Evolutionary conservation across 2,888 invertebrate species (phyloP).

Genomic region (Bimastos eiseni): DNA sequence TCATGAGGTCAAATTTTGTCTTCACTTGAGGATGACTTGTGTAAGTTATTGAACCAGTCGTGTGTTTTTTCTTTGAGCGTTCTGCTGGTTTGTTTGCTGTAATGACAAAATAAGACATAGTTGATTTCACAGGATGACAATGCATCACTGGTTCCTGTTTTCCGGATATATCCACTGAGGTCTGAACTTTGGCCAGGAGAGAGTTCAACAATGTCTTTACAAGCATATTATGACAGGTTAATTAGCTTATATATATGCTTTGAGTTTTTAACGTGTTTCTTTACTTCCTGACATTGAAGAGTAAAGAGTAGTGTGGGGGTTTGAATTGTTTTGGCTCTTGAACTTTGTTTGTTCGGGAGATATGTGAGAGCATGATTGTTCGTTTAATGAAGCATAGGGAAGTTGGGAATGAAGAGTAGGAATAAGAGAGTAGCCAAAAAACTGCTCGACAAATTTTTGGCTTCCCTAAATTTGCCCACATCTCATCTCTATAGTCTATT

Average conservation of each 20-base stretch:
- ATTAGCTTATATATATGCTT: not conserved
- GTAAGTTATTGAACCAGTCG: no score
- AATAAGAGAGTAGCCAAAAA: not conserved
- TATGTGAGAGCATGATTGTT: not conserved
- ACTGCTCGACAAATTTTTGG: no score
- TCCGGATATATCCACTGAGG: not conserved
- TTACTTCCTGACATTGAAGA: not conserved
- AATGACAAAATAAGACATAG: not conserved
- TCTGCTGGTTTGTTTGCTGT: no score
- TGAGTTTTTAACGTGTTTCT: not conserved
- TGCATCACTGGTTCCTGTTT: not conserved
- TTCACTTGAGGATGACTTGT: no score
- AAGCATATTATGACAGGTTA: slow-evolving; percentile 15
- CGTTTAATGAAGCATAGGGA: not conserved
- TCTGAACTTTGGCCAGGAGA: slow-evolving; percentile 17
- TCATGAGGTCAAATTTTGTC: no score
- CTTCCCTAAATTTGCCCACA: no score
- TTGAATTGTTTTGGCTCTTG: not conserved
- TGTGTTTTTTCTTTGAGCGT: no score
- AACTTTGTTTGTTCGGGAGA: not conserved
- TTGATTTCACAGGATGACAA: not conserved
- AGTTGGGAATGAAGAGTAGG: not conserved
- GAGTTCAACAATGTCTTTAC: not conserved
- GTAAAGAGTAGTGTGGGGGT: not conserved
- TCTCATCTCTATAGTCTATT: no score